Base-by-base conservation (phyloP, 2,797 vertebrate species). In the Molothrus aeneus region DNA sequence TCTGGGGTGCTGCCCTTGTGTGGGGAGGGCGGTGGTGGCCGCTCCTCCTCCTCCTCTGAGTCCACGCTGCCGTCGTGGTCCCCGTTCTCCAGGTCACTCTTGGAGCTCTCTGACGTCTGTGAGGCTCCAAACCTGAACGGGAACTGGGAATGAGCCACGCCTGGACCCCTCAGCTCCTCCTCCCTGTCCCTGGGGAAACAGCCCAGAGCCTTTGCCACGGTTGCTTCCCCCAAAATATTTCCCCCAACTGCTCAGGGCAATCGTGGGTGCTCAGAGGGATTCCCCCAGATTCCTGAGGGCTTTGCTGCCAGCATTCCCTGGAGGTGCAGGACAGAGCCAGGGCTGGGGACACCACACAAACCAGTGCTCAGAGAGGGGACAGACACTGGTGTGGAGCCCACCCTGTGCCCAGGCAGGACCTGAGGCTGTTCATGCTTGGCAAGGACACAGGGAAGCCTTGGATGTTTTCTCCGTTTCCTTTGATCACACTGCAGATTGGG, bases 111-210 rank as follows among this genome's bases (percentile, higher is more conserved):
- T 4, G 98, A 98, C 51, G 98, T 95, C 48, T 98, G 98, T 6
- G 98, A 98, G 0, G 97, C 98, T 57, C 99, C 99, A 61, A 99
- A 99, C 96, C 99, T 99, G 54, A 3, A 2, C 0, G 7, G 63
- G 64, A 54, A 11, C 5, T 0, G 38, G 64, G 29, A 29, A 4
- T 86, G 72, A 86, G 83, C 47, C 47, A 9, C 1, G 1, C 34
- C 26, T 4, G 2, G 1, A 24, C 2, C 38, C 40, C 73, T 9
- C 65, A 40, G 64, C 66, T 53, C 31, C 65, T n/a, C 14, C 56
- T 36, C 24, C 47, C 26, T 1, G 26, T 17, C 22, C 40, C 42
- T 1, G 48, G 75, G 26, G 2, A 26, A 25, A 10, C 59, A 6
- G 25, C n/a, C 60, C 61, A 2, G 45, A 24, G 45, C 60, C 60